phyloP scores from a whole-genome alignment of 2,113 vertebrate species.

The Isurus oxyrinchus region DNA sequence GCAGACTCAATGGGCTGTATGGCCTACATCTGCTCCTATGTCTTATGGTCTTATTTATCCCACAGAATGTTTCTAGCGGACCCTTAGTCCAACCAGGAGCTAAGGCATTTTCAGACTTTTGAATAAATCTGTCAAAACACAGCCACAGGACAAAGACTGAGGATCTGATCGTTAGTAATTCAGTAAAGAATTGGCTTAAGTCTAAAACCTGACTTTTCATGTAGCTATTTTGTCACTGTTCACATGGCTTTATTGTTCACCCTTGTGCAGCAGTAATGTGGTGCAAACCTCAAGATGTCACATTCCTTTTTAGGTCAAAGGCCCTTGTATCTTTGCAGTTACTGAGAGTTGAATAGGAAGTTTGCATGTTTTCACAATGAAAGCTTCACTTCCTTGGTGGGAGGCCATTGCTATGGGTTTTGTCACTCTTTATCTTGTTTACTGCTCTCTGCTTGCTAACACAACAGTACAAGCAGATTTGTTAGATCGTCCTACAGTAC shows the following conservation, averaged over 20 bases:
- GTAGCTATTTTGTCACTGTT: neutral
- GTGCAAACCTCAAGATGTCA: neutral
- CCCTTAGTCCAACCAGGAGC: neutral
- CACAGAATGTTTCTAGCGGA: neutral
- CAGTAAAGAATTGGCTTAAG: neutral
- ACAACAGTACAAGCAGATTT: neutral
- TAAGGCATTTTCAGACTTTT: neutral
- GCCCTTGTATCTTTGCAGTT: neutral
- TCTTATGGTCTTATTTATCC: neutral
- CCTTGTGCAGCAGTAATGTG: neutral
- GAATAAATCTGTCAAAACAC: neutral
- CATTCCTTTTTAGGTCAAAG: neutral
- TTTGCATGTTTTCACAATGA: neutral
- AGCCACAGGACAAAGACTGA: neutral
- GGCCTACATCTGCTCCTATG: no score
- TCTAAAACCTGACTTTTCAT: neutral
- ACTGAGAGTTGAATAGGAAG: neutral
- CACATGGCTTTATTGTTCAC: neutral
- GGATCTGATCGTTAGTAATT: neutral
- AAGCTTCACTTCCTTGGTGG: neutral
- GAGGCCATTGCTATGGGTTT: neutral
- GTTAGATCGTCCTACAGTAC: neutral
- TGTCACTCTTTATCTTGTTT: neutral
- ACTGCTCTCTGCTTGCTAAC: neutral
- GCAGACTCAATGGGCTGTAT: no score